phyloP scores from a whole-genome alignment of 2,888 invertebrate genomes.

The Meiosimyza platycephala region DNA sequence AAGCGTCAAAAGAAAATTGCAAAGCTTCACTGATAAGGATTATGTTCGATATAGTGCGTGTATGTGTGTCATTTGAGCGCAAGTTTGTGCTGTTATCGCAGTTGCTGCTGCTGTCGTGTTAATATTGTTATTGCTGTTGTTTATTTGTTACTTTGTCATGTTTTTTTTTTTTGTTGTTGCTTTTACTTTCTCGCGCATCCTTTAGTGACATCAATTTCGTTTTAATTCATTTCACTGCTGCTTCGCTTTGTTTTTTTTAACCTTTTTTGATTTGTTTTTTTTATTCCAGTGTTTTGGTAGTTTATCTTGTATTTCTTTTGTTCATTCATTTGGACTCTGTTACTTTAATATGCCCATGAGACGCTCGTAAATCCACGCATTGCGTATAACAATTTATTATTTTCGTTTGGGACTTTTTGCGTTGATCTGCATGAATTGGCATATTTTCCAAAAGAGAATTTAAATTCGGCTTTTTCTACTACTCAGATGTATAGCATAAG shows the following conservation, averaged over 20 bases:
- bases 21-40: constrained; percentile 12
- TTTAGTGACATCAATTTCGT: background rate
- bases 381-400: too few species aligned
- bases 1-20: background rate
- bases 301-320: background rate
- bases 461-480: too few species aligned
- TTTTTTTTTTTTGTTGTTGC: background rate
- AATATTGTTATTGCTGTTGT: background rate
- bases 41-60: constrained; percentile 22
- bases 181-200: background rate
- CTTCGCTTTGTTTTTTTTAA: background rate
- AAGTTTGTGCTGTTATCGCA: background rate
- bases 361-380: too few species aligned
- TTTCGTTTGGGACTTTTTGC: too few species aligned
- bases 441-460: too few species aligned
- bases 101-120: background rate
- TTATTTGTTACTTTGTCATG: background rate
- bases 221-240: constrained; percentile 15
- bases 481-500: too few species aligned
- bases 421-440: too few species aligned
- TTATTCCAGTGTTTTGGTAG: too few species aligned
- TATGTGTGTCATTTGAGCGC: constrained; percentile 24
- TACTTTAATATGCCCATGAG: background rate
- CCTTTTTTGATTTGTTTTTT: too few species aligned
- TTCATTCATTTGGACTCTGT: background rate